Percentiles rank a stretch among this genome's conserved stretches.
phyloP scores from a whole-genome alignment of 1,140 invertebrate genomes.

The Lucilia cuprina region DNA sequence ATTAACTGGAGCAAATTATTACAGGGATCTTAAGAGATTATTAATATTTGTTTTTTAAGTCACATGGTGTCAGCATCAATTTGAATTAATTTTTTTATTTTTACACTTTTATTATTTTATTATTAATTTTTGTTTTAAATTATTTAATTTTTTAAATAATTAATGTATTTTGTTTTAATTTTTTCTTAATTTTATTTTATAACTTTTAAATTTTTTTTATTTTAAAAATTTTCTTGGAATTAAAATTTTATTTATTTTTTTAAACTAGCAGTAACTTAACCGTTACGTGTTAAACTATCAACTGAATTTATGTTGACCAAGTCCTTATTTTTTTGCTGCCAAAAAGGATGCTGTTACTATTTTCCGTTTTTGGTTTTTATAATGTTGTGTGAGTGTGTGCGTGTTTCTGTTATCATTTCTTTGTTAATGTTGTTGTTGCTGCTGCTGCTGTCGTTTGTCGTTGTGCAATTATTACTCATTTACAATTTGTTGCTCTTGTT shows the following conservation, averaged over 20 bases:
- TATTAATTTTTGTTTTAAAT: not conserved
- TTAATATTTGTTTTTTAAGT: not conserved
- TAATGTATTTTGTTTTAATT: not conserved
- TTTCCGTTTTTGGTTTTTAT: not conserved
- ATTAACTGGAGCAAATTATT: conserved; percentile 8
- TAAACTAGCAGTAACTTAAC: conserved; percentile 9
- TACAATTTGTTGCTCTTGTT: conserved; percentile 31
- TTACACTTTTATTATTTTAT: not conserved
- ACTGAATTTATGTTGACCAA: conserved; percentile 32
- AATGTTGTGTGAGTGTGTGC: not conserved
- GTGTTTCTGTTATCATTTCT: not conserved
- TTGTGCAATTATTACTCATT: conserved; percentile 19
- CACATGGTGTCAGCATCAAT: not conserved
- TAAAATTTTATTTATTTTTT: not conserved
- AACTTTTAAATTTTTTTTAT: not conserved
- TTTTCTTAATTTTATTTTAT: not conserved
- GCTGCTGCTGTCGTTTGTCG: no score
- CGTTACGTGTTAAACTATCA: conserved; percentile 33
- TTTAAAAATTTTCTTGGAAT: not conserved
- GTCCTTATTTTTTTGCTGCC: conserved; percentile 16
- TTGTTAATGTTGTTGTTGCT: not conserved
- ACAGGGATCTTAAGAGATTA: not conserved
- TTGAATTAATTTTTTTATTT: no score
- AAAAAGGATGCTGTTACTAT: conserved; percentile 23
- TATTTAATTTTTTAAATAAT: not conserved